Evolutionary conservation across 35 echinoderm and acorn worm genomes (phyloP), one percentile per base, ranked within the genome.

Genomic region (Nesometra sesokonis): DNA sequence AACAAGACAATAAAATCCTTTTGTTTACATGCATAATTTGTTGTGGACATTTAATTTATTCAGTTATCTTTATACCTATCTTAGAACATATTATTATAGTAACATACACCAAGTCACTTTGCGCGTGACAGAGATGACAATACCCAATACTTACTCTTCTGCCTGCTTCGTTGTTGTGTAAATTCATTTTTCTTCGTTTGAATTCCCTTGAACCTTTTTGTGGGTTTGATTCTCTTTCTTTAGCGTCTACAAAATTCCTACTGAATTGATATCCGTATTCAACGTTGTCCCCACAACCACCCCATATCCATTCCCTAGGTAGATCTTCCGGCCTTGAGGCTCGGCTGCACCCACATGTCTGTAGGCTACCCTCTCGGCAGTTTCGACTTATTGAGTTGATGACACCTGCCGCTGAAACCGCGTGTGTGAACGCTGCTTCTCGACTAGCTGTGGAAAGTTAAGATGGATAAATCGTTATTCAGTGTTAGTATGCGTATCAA

Each of bases 151-250:
- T 87, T 88, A 99, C 96, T 90, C 80, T 94, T 88, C 96, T 82
- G 13, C 96, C 96, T 17, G 96, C 96, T 81, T 99, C 90, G 77
- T 99, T 99, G 43, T 99, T 99, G 36, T 99, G 96, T 11, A 99
- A 78, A 46, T 99, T 99, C 89, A 91, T 94, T 82, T 94, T 87
- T 81, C 82, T 94, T 76, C 85, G 40, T 31, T 87, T 90, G 35
- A 92, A 86, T 47, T 85, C 90, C 9, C 67, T 79, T 43, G 90
- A 84, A 23, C 88, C 90, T 11, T 86, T 47, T 23, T 84, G 77
- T 4, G 92, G 89, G 35, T 92, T 99, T 0, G 80, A 84, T 31
- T 99, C 96, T 85, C 84, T 93, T 77, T 99, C 96, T 8, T 82
- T 90, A 17, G 90, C 90, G 37, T 99, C 96, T 34, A 99, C 96